Evolutionary conservation across 2,888 invertebrate species (phyloP).

Genomic region (Machimus rusticus): DNA sequence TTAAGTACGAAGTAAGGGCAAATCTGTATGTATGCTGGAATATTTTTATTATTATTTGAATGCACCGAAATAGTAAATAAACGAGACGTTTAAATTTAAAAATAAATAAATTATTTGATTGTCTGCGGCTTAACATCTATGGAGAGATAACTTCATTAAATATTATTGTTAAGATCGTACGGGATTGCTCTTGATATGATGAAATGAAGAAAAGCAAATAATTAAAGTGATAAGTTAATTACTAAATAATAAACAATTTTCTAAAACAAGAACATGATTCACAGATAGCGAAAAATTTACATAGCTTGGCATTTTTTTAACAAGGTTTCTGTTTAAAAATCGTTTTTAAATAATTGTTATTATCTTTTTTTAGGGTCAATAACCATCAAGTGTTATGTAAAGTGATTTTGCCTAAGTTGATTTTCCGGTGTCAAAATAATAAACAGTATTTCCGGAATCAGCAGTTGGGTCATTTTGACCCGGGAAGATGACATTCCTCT

Average conservation of each 20-base stretch:
- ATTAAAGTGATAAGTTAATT: neutral
- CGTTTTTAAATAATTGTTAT: neutral
- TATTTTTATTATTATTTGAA: neutral
- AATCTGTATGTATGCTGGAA: neutral
- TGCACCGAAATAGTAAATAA: neutral
- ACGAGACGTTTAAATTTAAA: neutral
- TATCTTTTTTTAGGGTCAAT: neutral
- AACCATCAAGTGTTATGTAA: neutral
- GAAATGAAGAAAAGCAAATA: neutral
- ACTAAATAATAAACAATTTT: neutral
- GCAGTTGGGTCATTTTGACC: neutral
- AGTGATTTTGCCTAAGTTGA: neutral
- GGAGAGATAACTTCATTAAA: neutral
- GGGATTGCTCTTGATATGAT: neutral
- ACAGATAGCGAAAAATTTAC: too few species aligned
- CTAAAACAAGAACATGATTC: neutral
- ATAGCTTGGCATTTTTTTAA: neutral
- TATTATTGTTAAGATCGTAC: neutral
- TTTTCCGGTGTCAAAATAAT: neutral
- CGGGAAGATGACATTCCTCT: neutral
- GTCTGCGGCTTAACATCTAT: neutral
- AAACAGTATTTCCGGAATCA: neutral
- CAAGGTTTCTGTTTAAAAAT: neutral
- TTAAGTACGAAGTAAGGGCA: neutral
- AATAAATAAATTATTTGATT: neutral